Evolutionary conservation across 2,113 vertebrate genomes (phyloP), one percentile per base, ranked within the genome.

Genomic region (Lichenostomus cassidix): DNA sequence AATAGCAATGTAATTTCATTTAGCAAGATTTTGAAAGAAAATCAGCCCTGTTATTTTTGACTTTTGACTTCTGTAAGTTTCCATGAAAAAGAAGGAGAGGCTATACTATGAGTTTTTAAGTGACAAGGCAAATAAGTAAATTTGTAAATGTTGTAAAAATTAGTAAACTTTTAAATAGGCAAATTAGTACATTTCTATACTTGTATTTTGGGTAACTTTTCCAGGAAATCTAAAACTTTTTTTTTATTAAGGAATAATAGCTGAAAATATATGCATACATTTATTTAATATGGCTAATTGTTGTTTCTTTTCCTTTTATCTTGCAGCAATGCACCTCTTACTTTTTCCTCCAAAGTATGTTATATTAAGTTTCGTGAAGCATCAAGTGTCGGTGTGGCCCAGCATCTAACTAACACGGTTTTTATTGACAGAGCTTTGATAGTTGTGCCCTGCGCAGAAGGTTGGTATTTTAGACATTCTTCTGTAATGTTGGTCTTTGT

Each of bases 341-440:
- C 86, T 89, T 89, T 89, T 89, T 89, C 86, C 68, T 89, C 86
- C 86, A 89, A 89, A 89, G 86, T 89, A 74, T 89, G 86, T 81
- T 89, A 81, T 89, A 81, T 89, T 89, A 89, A 89, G 86, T 89
- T 89, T 89, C 86, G 68, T 81, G 86, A 89, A 67, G 77, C 82
- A 24, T 89, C 87, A 0, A 89, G 87, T 89, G 87, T 89, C 82
- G 77, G 87, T 52, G 87, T 89, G 68, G 87, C 87, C 68, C 87
- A 89, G 87, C 87, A 89, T 89, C 86, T 98, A 63, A 87, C 84
- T 87, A 87, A 87, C 75, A 87, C 84, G 75, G 84, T 99, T 97
- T 99, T 99, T 99, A 99, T 99, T 98, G 99, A 99, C 98, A 98
- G 99, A 99, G 99, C 99, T 98, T 97, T 99, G 96, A 99, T 99